Conservation (phyloP, 2,113 vertebrate species). For the Tragelaphus strepsiceros region DNA sequence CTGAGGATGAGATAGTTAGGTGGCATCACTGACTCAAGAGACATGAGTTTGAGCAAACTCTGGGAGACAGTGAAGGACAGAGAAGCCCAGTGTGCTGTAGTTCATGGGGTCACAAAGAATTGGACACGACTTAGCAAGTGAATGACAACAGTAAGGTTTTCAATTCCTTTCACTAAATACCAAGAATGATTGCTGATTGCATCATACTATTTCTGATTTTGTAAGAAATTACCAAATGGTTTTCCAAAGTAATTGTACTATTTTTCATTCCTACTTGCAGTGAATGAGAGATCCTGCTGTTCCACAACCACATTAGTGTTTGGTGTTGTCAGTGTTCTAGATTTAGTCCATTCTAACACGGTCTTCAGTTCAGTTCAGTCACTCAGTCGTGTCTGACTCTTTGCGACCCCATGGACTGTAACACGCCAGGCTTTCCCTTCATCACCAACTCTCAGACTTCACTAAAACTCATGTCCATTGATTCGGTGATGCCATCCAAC, state of each 20-base stretch:
- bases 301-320: not conserved
- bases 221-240: not conserved
- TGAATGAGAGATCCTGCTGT: not conserved
- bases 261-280: not conserved
- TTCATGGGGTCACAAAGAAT: not conserved
- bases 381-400: not conserved
- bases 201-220: not conserved
- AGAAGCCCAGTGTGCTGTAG: not conserved
- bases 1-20: not conserved
- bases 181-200: not conserved
- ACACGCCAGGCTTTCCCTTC: not conserved
- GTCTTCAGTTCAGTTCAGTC: not conserved
- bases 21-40: not conserved
- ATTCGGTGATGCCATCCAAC: not conserved
- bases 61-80: not conserved
- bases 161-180: not conserved
- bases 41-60: not conserved
- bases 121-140: not conserved
- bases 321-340: not conserved
- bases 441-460: not conserved
- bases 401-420: accelerated
- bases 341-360: not conserved
- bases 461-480: not conserved
- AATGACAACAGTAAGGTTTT: not conserved
- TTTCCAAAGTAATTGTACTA: not conserved